phyloP scores from a whole-genome alignment of 2,797 vertebrate species.

The Gymnocypris eckloni region DNA sequence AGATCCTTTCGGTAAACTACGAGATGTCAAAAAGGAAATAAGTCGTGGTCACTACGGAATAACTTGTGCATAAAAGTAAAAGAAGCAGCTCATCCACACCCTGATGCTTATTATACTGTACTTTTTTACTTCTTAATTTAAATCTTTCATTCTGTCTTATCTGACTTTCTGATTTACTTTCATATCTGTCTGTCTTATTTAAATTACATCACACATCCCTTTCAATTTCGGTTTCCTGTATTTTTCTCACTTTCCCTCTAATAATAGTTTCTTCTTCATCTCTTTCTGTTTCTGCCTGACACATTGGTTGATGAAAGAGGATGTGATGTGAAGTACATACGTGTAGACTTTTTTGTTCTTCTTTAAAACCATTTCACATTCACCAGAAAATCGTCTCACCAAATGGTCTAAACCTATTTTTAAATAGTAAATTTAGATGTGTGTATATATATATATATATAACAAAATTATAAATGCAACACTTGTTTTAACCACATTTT shows the following conservation, averaged over 20 bases:
- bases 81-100: background rate
- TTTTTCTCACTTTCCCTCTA: constrained; percentile 7
- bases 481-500: no score
- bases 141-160: background rate
- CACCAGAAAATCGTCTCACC: no score
- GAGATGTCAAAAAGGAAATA: background rate
- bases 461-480: no score
- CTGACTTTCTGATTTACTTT: constrained; percentile 17
- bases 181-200: constrained; percentile 16
- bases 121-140: background rate
- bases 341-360: background rate
- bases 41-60: background rate
- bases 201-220: constrained; percentile 24
- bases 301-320: constrained; percentile 1
- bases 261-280: constrained; percentile 35
- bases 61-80: background rate
- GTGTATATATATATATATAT: no score
- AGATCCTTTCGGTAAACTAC: background rate
- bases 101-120: background rate
- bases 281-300: background rate
- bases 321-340: background rate
- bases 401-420: no score
- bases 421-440: no score
- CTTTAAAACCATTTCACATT: background rate
- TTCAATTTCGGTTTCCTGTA: constrained; percentile 12